These are phyloP conservation scores for Propithecus deckenii DNA, from an alignment of 2,797 vertebrate genomes.

Conservation along the genomic window DNA sequence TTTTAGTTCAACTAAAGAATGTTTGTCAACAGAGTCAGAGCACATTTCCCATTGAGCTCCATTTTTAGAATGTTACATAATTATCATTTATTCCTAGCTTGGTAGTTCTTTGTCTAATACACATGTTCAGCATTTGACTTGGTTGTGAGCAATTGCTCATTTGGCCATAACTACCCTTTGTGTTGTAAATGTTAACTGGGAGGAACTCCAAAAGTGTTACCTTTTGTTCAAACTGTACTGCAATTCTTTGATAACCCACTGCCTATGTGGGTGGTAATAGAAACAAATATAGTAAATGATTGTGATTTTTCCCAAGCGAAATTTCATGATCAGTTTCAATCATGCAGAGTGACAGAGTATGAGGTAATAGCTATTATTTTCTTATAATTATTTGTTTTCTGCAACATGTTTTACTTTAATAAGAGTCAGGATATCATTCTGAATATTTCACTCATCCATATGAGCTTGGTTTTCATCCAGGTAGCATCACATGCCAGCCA, in stretches of 20 bases:
- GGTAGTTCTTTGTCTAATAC: neutral
- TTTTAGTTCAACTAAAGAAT: neutral
- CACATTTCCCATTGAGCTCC: neutral
- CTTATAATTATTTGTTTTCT: constrained; percentile 51
- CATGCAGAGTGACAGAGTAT: neutral
- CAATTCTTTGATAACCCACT: neutral
- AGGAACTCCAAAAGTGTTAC: neutral
- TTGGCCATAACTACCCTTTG: neutral
- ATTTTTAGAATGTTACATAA: neutral
- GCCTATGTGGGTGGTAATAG: neutral
- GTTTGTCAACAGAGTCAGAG: neutral
- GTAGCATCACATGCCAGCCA: neutral
- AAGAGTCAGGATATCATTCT: constrained; percentile 43
- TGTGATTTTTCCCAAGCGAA: neutral
- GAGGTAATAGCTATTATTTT: constrained; percentile 24
- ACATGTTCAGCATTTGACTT: neutral
- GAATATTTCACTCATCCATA: neutral
- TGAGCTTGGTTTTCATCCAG: constrained; percentile 47
- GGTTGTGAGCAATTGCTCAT: neutral
- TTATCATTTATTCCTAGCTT: neutral
- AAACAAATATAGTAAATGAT: neutral
- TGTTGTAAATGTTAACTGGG: neutral
- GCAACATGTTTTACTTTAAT: constrained; percentile 52
- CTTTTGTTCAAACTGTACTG: neutral
- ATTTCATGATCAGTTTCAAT: neutral